Base-by-base conservation (phyloP, 2,888 invertebrate species). In the Magallana nippona region DNA sequence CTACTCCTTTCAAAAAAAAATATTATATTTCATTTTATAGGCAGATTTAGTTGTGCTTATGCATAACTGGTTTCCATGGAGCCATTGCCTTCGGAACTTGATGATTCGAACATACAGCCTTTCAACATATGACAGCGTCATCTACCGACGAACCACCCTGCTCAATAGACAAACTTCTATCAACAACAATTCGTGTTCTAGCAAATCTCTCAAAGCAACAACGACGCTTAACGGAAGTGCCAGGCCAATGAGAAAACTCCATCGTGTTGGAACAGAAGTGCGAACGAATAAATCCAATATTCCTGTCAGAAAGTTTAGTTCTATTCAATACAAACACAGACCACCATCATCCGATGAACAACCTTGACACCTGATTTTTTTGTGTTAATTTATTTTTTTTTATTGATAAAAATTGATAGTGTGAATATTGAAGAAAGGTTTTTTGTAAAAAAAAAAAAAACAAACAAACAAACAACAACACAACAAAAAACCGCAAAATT, bases 21-120 rank as follows among this genome's bases (percentile, higher is more conserved):
- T 10, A 13, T n/a, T 32, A 32, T 77, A 17, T 17, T 22, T 17
- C 71, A 10, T 60, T 15, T 80, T 79, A 10, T 57, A 83, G 83
- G 83, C 83, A 32, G 83, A 83, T 57, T 32, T 83, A 22, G 79
- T 80, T 10, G 80, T 83, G 5, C 56, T 83, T 15, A 71, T 83
- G n/a, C 79, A 83, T 56, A 83, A 79, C 13, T 80, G 83, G 78
- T 80, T 83, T 27, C 83, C 83, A 13, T 83, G 83, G 32, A 80
- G 83, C n/a, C 63, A 56, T 19, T 83, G 83, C 56, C 57, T 83
- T 2, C 79, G 71, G 55, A 22, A 79, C 57, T 55, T 83, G 19
- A 83, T 83, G 83, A 83, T 62, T 27, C 55, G 83, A 22, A 83
- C 83, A 8, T 83, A 83, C 71, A 83, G 83, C 17, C 80, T 83